Evolutionary conservation across 2,888 invertebrate genomes (phyloP).

Genomic region (Chironomus riparius): DNA sequence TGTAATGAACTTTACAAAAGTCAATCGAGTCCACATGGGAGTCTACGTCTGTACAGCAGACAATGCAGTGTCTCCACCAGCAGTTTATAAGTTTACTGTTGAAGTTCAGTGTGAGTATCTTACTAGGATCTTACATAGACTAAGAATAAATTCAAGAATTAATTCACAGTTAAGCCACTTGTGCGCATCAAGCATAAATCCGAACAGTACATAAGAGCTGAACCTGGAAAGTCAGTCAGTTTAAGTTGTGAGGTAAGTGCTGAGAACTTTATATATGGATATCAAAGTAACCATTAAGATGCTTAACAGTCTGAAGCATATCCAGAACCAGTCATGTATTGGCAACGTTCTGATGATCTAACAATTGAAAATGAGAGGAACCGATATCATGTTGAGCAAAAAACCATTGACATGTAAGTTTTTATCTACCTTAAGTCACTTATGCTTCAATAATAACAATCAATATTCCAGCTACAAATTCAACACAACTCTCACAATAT

Average conservation of each 20-base stretch:
- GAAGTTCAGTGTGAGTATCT: slow-evolving; percentile 78
- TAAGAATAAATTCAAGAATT: too few relatives aligned
- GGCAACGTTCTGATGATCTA: slow-evolving; percentile 70
- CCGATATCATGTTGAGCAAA: neutral
- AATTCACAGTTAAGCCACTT: slow-evolving; percentile 64
- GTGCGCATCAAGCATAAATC: slow-evolving; percentile 51
- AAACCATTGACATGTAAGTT: neutral
- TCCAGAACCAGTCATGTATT: slow-evolving; percentile 75
- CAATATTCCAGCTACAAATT: slow-evolving; percentile 40
- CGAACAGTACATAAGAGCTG: slow-evolving; percentile 64
- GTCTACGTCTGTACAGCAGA: slow-evolving; percentile 63
- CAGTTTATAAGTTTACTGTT: slow-evolving; percentile 67
- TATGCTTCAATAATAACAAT: too few relatives aligned
- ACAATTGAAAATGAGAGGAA: slow-evolving; percentile 54
- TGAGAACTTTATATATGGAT: neutral
- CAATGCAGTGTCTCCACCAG: slow-evolving; percentile 78
- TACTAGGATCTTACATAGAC: too few relatives aligned
- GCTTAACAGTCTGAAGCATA: slow-evolving; percentile 64
- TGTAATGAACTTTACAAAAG: slow-evolving; percentile 59
- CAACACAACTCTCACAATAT: neutral
- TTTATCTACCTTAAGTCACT: too few relatives aligned
- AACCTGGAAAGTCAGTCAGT: slow-evolving; percentile 57
- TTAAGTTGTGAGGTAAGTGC: slow-evolving; percentile 63
- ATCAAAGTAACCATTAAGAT: neutral
- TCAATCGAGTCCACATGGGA: slow-evolving; percentile 64